A percentile compares a stretch with the other conserved stretches of the same genome.
Evolutionary conservation across 2,797 vertebrate genomes (phyloP).

Genomic region (Harpagifer antarcticus): DNA sequence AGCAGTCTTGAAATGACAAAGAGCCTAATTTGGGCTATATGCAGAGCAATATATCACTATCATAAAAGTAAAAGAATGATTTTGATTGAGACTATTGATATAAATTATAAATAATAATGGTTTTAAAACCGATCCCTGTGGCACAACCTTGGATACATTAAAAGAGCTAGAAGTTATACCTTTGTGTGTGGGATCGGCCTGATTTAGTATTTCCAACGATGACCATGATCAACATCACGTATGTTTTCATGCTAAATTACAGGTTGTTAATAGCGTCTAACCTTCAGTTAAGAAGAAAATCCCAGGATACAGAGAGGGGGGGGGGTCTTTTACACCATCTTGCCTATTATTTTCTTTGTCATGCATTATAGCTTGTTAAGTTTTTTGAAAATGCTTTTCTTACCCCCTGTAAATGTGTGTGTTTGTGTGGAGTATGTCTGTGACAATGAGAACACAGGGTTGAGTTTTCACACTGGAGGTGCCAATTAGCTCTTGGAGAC

Average conservation of each 20-base stretch:
- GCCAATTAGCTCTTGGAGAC: conserved; percentile 83
- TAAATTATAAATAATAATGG: no score
- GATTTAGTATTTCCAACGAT: neutral
- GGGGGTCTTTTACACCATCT: neutral
- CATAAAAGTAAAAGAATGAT: no score
- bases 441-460: conserved; percentile 56
- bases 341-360: neutral
- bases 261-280: neutral
- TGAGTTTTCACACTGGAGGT: conserved; percentile 70
- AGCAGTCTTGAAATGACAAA: no score
- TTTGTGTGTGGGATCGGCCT: no score
- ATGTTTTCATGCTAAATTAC: neutral
- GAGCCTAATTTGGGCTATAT: no score
- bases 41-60: no score
- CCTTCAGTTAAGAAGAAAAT: neutral
- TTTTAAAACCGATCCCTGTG: no score
- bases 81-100: no score
- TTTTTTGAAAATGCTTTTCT: conserved; percentile 13
- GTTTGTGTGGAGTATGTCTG: conserved; percentile 37
- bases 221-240: neutral
- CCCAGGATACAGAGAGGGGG: neutral
- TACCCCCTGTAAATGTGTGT: conserved; percentile 11
- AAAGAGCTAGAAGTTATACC: no score
- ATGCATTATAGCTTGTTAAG: neutral
- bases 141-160: no score